Conservation (phyloP, 2,888 invertebrate genomes). For the Portevinia maculata region DNA sequence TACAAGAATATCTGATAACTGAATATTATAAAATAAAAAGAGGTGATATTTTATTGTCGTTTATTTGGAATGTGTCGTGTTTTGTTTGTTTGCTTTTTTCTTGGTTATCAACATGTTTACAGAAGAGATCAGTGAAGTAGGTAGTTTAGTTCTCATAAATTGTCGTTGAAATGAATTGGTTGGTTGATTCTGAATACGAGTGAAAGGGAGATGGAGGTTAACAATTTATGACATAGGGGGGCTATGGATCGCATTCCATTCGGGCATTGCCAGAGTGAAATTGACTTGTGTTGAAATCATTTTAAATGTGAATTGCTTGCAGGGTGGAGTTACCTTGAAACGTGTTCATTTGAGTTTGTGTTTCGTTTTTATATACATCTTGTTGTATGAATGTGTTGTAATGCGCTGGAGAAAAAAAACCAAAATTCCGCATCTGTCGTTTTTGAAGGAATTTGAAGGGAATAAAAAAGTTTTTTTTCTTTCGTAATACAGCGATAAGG, state of each 20-base stretch:
- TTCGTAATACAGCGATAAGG: constrained; percentile 36
- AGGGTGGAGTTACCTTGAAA: constrained; percentile 71
- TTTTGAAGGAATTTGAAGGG: constrained; percentile 67
- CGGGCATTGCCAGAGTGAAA: constrained; percentile 55
- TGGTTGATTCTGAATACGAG: background rate
- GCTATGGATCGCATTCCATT: constrained; percentile 69
- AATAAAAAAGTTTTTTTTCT: constrained; percentile 58
- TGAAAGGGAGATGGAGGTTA: constrained; percentile 36
- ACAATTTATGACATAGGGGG: constrained; percentile 73
- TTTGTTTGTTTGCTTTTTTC: constrained; percentile 5
- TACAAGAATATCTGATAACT: constrained; percentile 68
- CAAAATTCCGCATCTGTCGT: constrained; percentile 70
- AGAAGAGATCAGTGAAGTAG: constrained; percentile 69
- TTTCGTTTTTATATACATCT: constrained; percentile 28
- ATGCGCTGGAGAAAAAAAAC: constrained; percentile 39
- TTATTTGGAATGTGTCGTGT: constrained; percentile 22
- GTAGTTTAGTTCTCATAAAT: constrained; percentile 59
- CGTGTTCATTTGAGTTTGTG: constrained; percentile 60
- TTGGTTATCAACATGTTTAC: constrained; percentile 72
- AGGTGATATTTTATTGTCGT: constrained; percentile 38
- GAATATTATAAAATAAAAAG: constrained; percentile 57
- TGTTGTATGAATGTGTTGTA: constrained; percentile 35
- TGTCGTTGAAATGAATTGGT: constrained; percentile 36
- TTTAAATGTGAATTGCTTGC: constrained; percentile 36
- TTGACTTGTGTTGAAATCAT: constrained; percentile 11